A percentile compares a stretch with the other conserved stretches of the same genome.
phyloP scores from a whole-genome alignment of 2,797 vertebrate genomes.

The Odontamblyopus lacepedii region DNA sequence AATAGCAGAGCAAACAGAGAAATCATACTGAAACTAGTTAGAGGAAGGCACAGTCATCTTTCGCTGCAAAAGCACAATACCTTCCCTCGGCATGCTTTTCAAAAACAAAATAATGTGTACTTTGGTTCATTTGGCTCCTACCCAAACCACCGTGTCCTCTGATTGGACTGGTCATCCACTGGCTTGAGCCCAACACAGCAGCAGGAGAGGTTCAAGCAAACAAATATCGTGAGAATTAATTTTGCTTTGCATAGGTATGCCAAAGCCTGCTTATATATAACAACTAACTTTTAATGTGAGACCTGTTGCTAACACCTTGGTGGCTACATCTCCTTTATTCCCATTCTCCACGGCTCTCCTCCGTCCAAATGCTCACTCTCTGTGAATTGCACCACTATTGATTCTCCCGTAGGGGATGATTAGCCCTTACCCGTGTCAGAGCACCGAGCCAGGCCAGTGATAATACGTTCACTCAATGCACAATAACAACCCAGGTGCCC shows the following conservation, averaged over 20 bases:
- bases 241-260: not conserved
- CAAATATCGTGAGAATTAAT: not conserved
- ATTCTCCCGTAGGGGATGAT: constrained; percentile 70
- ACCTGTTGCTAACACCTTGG: constrained; percentile 16
- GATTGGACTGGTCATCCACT: not conserved
- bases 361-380: constrained; percentile 23
- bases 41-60: not conserved
- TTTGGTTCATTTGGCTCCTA: not conserved
- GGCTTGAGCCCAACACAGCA: not conserved
- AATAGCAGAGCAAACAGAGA: not conserved
- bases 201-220: not conserved
- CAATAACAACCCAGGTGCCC: constrained; percentile 72
- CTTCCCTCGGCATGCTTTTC: not conserved
- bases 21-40: not conserved
- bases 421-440: constrained; percentile 72
- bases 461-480: constrained; percentile 74
- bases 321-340: constrained; percentile 36
- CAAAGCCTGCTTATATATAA: not conserved
- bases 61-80: too few relatives aligned
- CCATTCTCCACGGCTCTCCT: constrained; percentile 34
- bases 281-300: constrained; percentile 13
- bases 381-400: constrained; percentile 59
- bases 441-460: constrained; percentile 60
- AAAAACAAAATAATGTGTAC: not conserved
- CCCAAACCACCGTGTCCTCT: not conserved